Evolutionary conservation across 2,113 vertebrate genomes (phyloP), one percentile per base, ranked within the genome.

Genomic region (Pelmatolapia mariae): DNA sequence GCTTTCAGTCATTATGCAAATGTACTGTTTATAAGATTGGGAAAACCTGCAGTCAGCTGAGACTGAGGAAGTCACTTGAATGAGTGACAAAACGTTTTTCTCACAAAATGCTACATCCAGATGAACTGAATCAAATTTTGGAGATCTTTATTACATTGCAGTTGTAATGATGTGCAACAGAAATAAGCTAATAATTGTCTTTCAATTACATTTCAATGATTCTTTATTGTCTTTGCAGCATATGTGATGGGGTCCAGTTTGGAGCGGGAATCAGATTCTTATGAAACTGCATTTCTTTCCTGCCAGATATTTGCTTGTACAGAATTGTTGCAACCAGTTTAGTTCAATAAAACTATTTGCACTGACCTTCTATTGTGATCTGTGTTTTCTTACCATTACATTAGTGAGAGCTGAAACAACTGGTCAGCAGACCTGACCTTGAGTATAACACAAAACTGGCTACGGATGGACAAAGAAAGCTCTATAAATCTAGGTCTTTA

Each of bases 231-330:
- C 53, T 24, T 85, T 90, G 31, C 90, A 99, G 99, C 96, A 97
- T 98, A 95, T 99, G 98, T 78, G 98, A 99, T 6, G 98, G 98
- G 2, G 94, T 99, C 90, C 99, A 99, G 96, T 99, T 99, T 50
- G 99, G 99, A 94, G 98, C 98, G 33, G 99, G 99, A 94, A 99
- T 99, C 89, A 91, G 98, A 57, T 99, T 99, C 96, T 96, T 99
- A 59, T 99, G 96, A 97, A 71, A 61, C 59, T 63, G 19, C 43
- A 10, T 66, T 22, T 68, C 5, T 54, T 81, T 71, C 19, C 81
- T 84, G 87, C 7, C 63, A 47, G 43, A 80, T 71, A 79, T 50
- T 36, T 36, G 66, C 80, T 89, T 93, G 91, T 95, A 92, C 90
- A 94, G 80, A 90, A 82, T 82, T 85, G 24, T 87, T 89, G 68